These are phyloP conservation scores for Actinernus sp. DNA, from an alignment of 92 coral and sea anemone genomes.

Conservation along the genomic window DNA sequence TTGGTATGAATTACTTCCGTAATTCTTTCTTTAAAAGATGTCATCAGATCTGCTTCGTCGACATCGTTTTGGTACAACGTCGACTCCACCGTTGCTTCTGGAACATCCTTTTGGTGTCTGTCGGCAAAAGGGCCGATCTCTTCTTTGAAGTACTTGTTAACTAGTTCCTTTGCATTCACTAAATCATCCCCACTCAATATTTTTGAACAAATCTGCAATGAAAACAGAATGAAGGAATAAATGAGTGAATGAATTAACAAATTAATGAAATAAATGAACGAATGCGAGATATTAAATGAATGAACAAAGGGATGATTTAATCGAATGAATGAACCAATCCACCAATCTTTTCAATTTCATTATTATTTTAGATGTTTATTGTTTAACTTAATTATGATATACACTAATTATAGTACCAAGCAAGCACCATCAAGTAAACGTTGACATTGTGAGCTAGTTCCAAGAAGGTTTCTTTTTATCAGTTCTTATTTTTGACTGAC, in stretches of 20 bases:
- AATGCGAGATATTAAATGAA: neutral
- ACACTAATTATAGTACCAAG: too few species aligned
- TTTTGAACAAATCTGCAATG: constrained; percentile 1
- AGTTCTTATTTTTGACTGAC: too few species aligned
- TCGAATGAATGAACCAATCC: too few species aligned
- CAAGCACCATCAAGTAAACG: too few species aligned
- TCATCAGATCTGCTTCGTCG: neutral
- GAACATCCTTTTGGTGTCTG: neutral
- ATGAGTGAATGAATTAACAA: too few species aligned
- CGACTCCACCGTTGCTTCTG: neutral
- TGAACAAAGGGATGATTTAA: constrained; percentile 1
- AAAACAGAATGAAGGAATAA: too few species aligned
- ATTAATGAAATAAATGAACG: neutral
- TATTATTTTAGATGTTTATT: too few species aligned
- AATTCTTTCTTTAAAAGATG: neutral
- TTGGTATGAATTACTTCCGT: neutral
- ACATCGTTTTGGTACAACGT: neutral
- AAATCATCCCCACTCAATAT: neutral
- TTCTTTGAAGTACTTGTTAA: neutral
- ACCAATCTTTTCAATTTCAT: too few species aligned
- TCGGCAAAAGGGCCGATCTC: constrained; percentile 1
- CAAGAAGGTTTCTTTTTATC: too few species aligned
- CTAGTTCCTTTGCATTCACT: neutral
- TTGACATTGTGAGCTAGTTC: too few species aligned
- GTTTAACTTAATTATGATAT: too few species aligned